Conservation (phyloP, 2,797 vertebrate genomes). For the Australoheros facetus region DNA sequence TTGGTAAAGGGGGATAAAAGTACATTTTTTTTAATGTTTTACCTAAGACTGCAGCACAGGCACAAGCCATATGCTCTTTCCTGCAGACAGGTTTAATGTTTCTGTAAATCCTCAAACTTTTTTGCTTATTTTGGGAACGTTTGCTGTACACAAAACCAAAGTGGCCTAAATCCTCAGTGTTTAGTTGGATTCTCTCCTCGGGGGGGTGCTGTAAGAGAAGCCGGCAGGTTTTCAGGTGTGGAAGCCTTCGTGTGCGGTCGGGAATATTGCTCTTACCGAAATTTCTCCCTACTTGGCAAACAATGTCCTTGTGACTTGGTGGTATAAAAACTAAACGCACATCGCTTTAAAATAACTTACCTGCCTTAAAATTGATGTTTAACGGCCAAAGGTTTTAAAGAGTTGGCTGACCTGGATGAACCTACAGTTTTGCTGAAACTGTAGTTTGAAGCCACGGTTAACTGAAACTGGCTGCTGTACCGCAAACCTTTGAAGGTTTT, state of each 20-base stretch:
- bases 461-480: not conserved
- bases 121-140: not conserved
- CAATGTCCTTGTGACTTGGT: not conserved
- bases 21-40: rapidly evolving
- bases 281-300: not conserved
- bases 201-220: not conserved
- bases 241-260: not conserved
- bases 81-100: not conserved
- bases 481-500: not conserved
- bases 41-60: not conserved
- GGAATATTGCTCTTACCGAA: not conserved
- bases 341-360: not conserved
- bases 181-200: not conserved
- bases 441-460: not conserved
- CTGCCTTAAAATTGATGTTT: not conserved
- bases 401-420: no score
- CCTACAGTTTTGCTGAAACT: not conserved
- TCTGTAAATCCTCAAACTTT: not conserved
- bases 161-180: not conserved
- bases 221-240: not conserved
- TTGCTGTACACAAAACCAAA: not conserved
- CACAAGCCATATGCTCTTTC: not conserved
- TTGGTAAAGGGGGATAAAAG: not conserved
- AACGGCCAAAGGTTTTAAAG: not conserved
- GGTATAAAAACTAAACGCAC: not conserved